Percentiles rank a stretch among this genome's conserved stretches.
These are phyloP conservation scores for Siderastrea siderea DNA, from an alignment of 92 coral and sea anemone genomes.

Conservation along the genomic window DNA sequence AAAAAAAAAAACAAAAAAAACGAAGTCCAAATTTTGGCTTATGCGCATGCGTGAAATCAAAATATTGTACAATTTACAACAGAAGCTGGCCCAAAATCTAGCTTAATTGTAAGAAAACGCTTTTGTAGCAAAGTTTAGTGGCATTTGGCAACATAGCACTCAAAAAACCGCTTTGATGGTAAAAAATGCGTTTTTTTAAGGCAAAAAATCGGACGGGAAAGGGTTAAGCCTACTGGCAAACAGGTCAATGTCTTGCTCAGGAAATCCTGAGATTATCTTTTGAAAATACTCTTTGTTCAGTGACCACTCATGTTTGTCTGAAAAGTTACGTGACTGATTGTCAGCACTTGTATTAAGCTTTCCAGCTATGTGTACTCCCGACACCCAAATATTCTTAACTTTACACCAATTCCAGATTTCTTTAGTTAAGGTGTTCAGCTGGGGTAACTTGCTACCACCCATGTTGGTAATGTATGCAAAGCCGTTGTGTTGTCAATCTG, in stretches of 20 bases:
- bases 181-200: too few species aligned
- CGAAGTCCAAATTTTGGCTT: too few species aligned
- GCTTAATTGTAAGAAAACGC: too few species aligned
- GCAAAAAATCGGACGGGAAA: too few species aligned
- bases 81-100: too few species aligned
- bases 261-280: conserved; percentile 25
- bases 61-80: too few species aligned
- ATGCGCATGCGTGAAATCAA: too few species aligned
- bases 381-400: conserved; percentile 30
- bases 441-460: not conserved
- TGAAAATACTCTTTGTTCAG: conserved; percentile 40
- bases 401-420: conserved; percentile 60
- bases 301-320: conserved; percentile 58
- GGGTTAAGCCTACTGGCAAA: conserved; percentile 7
- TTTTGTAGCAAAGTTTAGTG: too few species aligned
- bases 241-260: conserved; percentile 34
- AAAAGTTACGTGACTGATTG: conserved; percentile 48
- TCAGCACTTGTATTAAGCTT: conserved; percentile 54
- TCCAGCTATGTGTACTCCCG: conserved; percentile 71
- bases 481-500: conserved; percentile 65
- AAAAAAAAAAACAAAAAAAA: too few species aligned
- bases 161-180: too few species aligned
- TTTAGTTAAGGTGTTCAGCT: conserved; percentile 32
- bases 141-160: too few species aligned
- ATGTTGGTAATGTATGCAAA: conserved; percentile 51